A percentile compares a stretch with the other conserved stretches of the same genome.
Conservation (phyloP, 2,888 invertebrate species). For the Dromius quadrimaculatus region DNA sequence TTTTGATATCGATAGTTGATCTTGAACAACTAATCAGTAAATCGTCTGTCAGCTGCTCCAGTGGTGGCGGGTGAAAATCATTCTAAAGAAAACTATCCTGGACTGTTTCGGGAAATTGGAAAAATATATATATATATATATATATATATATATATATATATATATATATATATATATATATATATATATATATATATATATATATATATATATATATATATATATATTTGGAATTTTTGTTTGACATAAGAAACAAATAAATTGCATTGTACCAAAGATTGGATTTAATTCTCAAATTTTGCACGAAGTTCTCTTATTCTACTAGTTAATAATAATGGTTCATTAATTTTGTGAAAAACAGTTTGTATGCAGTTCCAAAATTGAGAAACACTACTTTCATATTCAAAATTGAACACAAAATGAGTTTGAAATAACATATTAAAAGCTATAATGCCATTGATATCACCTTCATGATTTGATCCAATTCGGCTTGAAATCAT, state of each 20-base stretch:
- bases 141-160: too few relatives aligned
- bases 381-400: neutral
- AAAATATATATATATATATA: too few relatives aligned
- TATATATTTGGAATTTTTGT: constrained; percentile 9
- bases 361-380: constrained; percentile 12
- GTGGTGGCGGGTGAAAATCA: too few relatives aligned
- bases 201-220: too few relatives aligned
- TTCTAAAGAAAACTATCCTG: too few relatives aligned
- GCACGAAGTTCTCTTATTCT: constrained; percentile 3
- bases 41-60: too few relatives aligned
- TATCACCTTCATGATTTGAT: neutral
- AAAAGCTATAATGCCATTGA: neutral
- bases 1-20: too few relatives aligned
- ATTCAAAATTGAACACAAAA: neutral
- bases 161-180: too few relatives aligned
- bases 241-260: constrained; percentile 7
- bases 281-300: constrained; percentile 2
- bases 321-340: neutral
- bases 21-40: too few relatives aligned
- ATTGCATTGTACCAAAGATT: neutral
- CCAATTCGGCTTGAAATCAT: neutral
- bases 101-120: too few relatives aligned
- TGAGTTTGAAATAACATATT: neutral
- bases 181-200: too few relatives aligned
- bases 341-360: neutral